Evolutionary conservation across 2,113 vertebrate genomes (phyloP), one percentile per base, ranked within the genome.

Genomic region (Proteles cristata): DNA sequence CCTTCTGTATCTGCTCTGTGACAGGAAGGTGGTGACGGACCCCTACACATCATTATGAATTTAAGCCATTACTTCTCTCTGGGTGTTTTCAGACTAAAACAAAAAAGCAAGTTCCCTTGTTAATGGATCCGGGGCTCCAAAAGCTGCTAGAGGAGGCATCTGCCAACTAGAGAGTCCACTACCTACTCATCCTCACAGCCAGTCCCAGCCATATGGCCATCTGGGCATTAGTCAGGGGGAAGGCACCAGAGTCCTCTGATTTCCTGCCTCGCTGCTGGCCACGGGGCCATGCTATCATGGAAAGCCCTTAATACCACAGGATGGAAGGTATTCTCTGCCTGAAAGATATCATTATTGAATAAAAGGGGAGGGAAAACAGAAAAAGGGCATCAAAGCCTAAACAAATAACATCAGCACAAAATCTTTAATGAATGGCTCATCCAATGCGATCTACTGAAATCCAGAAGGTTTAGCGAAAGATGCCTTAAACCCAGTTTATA

Each of bases 331-430:
- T 91, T 91, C 96, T 97, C 94, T 93, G 88, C 96, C 96, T 97
- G 94, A 93, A 97, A 98, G 97, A 98, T 98, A 97, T 98, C 96
- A 97, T 98, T 97, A 98, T 96, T 94, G 98, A 97, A 97, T 91
- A 92, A 96, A 96, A 97, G 82, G 96, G 97, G 96, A 94, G 93
- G 96, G 92, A 97, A 89, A 86, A 86, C 94, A 96, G 96, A 68
- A 88, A 96, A 97, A 95, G 98, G 98, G 97, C 97, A 98, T 65
- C 93, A 92, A 97, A 97, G 97, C 97, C 98, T 98, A 96, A 96
- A 97, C 95, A 98, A 98, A 98, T 95, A 98, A 94, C 96, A 97
- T 95, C 94, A 94, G 97, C 97, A 96, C 80, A 93, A 96, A 96
- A 93, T 96, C 98, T 97, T 97, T 97, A 97, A 97, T 94, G 94